Evolutionary conservation across 2,113 vertebrate species (phyloP).

Genomic region (Aspidoscelis tigris): DNA sequence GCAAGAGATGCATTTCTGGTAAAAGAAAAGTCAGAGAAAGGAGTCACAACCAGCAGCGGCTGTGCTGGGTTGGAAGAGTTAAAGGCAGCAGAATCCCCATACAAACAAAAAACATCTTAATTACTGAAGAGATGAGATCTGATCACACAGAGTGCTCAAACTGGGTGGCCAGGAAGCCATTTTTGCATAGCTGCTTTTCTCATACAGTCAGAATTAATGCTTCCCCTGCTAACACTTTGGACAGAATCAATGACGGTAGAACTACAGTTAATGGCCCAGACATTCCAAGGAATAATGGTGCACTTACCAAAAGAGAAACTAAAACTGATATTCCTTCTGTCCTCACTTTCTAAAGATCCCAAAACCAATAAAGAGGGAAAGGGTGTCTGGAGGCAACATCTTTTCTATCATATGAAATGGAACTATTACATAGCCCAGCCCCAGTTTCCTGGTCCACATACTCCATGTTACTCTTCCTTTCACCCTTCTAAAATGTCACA

Average conservation of each 20-base stretch:
- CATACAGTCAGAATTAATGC: neutral
- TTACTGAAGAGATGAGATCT: neutral
- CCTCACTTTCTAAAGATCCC: neutral
- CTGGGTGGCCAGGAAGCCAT: fast-evolving
- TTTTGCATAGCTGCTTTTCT: fast-evolving
- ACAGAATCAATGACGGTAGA: fast-evolving
- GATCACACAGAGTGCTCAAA: neutral
- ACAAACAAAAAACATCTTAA: neutral
- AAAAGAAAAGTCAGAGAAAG: conserved; percentile 4
- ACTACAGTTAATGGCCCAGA: neutral
- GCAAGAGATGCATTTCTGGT: neutral
- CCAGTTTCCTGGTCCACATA: neutral
- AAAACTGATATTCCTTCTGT: neutral
- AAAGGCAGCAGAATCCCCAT: neutral
- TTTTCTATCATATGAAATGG: neutral
- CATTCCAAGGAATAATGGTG: neutral
- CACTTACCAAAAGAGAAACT: neutral
- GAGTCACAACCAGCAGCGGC: neutral
- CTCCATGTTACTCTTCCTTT: neutral
- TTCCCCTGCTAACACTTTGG: fast-evolving
- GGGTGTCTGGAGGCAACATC: neutral
- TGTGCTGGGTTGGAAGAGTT: neutral
- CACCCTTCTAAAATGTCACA: neutral
- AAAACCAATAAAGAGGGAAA: neutral
- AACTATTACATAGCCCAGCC: neutral